Base-by-base conservation (phyloP, 2,113 vertebrate genomes). In the Tachycineta bicolor region DNA sequence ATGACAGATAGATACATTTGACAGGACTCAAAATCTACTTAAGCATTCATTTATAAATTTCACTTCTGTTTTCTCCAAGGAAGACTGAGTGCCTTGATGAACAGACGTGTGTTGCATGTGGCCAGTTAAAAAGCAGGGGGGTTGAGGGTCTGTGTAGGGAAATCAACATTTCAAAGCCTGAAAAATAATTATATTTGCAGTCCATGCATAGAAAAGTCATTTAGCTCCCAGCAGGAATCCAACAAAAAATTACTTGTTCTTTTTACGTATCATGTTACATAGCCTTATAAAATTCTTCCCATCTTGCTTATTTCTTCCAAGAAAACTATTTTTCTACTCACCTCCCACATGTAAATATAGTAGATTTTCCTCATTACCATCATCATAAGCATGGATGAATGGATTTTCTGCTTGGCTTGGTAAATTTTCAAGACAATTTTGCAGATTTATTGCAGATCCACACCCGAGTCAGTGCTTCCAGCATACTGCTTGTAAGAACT, bases 371-470 rank as follows among this genome's bases (percentile, higher is more conserved):
- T 96, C 76, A 96, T 95, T 94, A 96, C 12, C 37, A 89, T 76
- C 65, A 94, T 92, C 92, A 93, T 58, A 96, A 90, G 86, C 88
- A 93, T 91, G 93, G 85, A 83, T 95, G 82, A 96, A 93, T 96
- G 86, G 53, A 94, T 97, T 95, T 96, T 96, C 92, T 96, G 90
- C 93, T 94, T 93, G 86, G 86, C 29, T 55, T 96, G 90, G 64
- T 94, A 94, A 87, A 95, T 97, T 97, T 97, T 97, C 93, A 96
- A 93, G 94, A 94, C 96, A 96, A 95, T 97, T 96, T 97, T 97
- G 88, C 90, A 95, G 95, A 97, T 96, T 95, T 84, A 95, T 82
- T 92, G 64, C 74, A 86, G 79, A 95, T 95, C 59, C n/a, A 96
- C 60, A 93, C 73, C 69, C 88, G 14, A 96, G 80, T 69, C 86